Base-by-base conservation (phyloP, 2,888 invertebrate species). In the Rhopalosiphum nymphaeae region DNA sequence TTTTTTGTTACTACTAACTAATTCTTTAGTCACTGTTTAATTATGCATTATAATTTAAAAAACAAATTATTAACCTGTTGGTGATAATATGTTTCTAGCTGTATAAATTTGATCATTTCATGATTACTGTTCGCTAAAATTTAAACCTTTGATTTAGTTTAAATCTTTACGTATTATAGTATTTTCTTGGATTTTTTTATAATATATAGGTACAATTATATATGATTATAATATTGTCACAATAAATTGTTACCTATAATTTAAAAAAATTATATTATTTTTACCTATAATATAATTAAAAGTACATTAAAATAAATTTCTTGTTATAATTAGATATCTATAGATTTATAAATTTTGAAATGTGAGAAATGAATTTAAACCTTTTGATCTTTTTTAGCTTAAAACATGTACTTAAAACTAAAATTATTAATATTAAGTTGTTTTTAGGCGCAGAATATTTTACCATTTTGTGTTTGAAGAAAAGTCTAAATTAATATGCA, bases 381-480 rank as follows among this genome's bases (percentile, higher is more conserved):
- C 29, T 61, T 61, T 61, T 29, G 29, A 61, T 29, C 5, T 21
- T 53, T 53, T 53, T 16, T 53, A 53, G 53, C 13, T 11, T 49
- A 49, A 49, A 11, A 49, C 11, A 11, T 49, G 49, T 49, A 36
- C 36, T 78, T 36, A 36, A 78, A 36, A 7, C 7, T 78, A 36
- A 36, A 61, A n/a, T 89, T 56, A 42, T 57, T 42, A 42, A 84
- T 84, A 36, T 78, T 56, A 49, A 53, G 9, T 42, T 84, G 42
- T 5, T 86, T 91, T 86, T 46, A 91, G 91, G 91, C 36, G 46
- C 25, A 86, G n/a, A 26, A 16, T 57, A 67, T 67, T 67, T 78
- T 44, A 86, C 3, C 44, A 11, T 42, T 44, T 42, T 84, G 0
- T 42, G n/a, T 56, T 56, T 16, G 46, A 25, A 56, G 25, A 46